Percentiles rank a stretch among this genome's conserved stretches.
These are phyloP conservation scores for Acanthurus lineatus DNA, from an alignment of 2,797 vertebrate species.

Conservation along the genomic window DNA sequence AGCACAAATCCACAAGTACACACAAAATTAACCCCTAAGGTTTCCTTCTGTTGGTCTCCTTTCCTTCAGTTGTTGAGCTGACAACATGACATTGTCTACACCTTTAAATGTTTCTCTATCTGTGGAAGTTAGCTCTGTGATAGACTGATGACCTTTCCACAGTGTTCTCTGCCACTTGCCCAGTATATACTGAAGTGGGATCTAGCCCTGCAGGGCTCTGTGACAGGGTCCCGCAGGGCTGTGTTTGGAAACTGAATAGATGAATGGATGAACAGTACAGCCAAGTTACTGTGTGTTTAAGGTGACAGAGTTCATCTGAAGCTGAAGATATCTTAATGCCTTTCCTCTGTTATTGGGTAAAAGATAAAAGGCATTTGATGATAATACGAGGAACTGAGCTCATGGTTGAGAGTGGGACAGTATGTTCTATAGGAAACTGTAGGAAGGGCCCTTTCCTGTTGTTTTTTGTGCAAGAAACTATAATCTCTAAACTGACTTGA, in stretches of 20 bases:
- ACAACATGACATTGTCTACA: neutral
- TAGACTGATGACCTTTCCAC: neutral
- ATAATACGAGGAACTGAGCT: constrained; percentile 61
- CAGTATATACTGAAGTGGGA: neutral
- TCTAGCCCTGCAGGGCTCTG: neutral
- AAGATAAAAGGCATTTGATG: neutral
- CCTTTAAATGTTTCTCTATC: neutral
- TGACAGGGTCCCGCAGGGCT: neutral
- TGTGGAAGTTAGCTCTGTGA: neutral
- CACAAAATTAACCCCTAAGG: neutral
- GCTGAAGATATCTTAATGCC: neutral
- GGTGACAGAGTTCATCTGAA: neutral
- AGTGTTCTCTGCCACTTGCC: neutral
- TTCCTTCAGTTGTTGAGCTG: neutral
- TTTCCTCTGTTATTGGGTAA: neutral
- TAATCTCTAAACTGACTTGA: constrained; percentile 2
- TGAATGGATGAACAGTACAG: neutral
- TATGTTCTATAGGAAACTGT: constrained; percentile 1
- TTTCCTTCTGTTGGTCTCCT: neutral
- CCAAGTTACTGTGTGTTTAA: neutral
- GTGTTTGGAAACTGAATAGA: neutral
- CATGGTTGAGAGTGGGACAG: constrained; percentile 15
- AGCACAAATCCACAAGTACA: neutral
- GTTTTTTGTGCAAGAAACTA: constrained; percentile 21
- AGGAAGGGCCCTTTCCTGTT: constrained; percentile 62